phyloP scores from a whole-genome alignment of 2,888 invertebrate genomes.

The Teleiodes luculella region DNA sequence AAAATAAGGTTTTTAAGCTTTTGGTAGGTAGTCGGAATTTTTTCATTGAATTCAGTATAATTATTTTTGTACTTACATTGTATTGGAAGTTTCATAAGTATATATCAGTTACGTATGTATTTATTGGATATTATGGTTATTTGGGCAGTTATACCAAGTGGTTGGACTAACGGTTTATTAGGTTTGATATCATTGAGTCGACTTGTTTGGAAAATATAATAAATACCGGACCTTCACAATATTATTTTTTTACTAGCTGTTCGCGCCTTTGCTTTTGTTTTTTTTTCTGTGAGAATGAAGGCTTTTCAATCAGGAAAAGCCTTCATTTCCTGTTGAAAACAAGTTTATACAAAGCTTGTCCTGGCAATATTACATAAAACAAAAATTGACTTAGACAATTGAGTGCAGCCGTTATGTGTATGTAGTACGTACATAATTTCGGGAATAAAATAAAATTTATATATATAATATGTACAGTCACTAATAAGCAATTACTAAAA shows the following conservation, averaged over 20 bases:
- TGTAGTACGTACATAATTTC: too few species aligned
- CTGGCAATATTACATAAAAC: too few species aligned
- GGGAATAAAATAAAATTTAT: too few species aligned
- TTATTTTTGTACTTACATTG: slow-evolving; percentile 50
- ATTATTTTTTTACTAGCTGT: too few species aligned
- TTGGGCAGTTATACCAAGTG: background rate
- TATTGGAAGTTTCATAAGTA: slow-evolving; percentile 42
- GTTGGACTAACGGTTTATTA: background rate
- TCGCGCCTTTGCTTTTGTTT: too few species aligned
- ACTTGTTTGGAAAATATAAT: too few species aligned
- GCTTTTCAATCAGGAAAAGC: background rate
- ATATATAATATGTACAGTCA: too few species aligned
- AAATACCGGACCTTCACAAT: too few species aligned
- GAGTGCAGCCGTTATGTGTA: too few species aligned
- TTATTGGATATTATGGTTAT: slow-evolving; percentile 57
- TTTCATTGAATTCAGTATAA: background rate
- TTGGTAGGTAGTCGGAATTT: slow-evolving; percentile 35
- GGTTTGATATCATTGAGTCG: background rate
- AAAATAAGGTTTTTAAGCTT: slow-evolving; percentile 44
- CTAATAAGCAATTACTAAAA: too few species aligned
- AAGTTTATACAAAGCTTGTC: too few species aligned
- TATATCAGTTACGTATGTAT: slow-evolving; percentile 50
- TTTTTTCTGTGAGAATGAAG: background rate
- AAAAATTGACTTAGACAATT: too few species aligned
- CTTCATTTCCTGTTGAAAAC: background rate